A percentile compares a stretch with the other conserved stretches of the same genome.
phyloP scores from a whole-genome alignment of 1,140 invertebrate species.

The Drosophila willistoni region DNA sequence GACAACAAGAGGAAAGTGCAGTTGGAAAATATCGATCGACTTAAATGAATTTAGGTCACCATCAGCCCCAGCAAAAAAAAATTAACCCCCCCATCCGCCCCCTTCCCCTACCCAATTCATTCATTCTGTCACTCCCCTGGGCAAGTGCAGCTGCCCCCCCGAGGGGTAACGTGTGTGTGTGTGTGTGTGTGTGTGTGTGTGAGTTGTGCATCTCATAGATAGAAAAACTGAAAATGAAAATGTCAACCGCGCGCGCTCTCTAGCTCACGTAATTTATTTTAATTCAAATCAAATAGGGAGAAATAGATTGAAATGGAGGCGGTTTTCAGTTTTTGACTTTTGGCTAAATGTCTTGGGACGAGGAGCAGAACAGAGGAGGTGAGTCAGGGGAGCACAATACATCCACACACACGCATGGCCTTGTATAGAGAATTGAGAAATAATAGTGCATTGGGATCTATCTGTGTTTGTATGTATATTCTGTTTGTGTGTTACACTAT shows the following conservation, averaged over 20 bases:
- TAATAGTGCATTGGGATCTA: conserved; percentile 3
- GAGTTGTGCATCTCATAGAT: conserved; percentile 54
- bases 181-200: neutral
- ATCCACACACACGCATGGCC: conserved; percentile 21
- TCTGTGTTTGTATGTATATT: too few species aligned
- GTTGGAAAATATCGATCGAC: conserved; percentile 71
- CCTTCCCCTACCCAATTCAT: neutral
- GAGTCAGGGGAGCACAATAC: neutral
- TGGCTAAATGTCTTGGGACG: conserved; percentile 26
- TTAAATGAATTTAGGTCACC: conserved; percentile 79
- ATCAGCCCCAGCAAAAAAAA: conserved; percentile 8
- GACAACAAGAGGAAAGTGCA: conserved; percentile 35
- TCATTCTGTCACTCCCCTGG: conserved; percentile 17
- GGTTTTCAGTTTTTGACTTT: conserved; percentile 7
- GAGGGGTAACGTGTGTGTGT: neutral
- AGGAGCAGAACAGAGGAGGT: neutral
- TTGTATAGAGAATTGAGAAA: conserved; percentile 22
- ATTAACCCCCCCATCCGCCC: conserved; percentile 18
- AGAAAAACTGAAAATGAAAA: conserved; percentile 53
- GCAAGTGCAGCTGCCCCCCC: conserved; percentile 39
- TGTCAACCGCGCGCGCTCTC: conserved; percentile 52
- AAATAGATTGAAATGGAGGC: conserved; percentile 69
- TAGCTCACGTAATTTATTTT: conserved; percentile 78
- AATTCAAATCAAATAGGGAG: conserved; percentile 71
- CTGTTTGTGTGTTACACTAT: too few species aligned